phyloP scores from a whole-genome alignment of 2,113 vertebrate genomes.

The Pandion haliaetus region DNA sequence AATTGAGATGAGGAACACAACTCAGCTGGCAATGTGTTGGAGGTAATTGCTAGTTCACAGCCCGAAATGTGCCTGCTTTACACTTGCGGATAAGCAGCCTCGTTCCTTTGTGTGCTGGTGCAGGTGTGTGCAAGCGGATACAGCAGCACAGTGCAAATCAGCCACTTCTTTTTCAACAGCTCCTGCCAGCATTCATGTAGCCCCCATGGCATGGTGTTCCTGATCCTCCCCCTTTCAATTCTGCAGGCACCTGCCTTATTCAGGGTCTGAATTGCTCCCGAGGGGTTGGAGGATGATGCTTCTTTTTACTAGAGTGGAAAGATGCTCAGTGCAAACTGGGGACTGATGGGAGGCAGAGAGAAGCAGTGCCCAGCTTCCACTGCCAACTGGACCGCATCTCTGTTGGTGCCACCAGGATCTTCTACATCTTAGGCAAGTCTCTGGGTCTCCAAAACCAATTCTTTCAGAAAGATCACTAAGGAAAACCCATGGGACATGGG shows the following conservation, averaged over 20 bases:
- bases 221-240: neutral
- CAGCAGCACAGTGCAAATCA: neutral
- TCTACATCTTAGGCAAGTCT: neutral
- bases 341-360: neutral
- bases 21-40: neutral
- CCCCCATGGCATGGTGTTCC: neutral
- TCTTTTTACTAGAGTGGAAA: neutral
- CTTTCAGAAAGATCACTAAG: neutral
- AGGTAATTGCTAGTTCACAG: neutral
- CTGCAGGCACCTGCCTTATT: neutral
- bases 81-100: neutral
- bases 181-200: neutral
- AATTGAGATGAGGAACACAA: neutral
- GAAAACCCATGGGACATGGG: neutral
- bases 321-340: neutral
- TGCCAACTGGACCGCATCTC: neutral
- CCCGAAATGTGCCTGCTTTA: neutral
- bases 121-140: neutral
- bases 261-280: neutral
- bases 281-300: neutral
- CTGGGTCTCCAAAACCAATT: neutral
- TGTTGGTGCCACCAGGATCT: neutral
- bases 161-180: neutral
- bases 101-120: neutral
- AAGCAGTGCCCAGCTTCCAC: neutral